Evolutionary conservation across 2,797 vertebrate genomes (phyloP), one percentile per base, ranked within the genome.

Genomic region (Siniperca undulata): DNA sequence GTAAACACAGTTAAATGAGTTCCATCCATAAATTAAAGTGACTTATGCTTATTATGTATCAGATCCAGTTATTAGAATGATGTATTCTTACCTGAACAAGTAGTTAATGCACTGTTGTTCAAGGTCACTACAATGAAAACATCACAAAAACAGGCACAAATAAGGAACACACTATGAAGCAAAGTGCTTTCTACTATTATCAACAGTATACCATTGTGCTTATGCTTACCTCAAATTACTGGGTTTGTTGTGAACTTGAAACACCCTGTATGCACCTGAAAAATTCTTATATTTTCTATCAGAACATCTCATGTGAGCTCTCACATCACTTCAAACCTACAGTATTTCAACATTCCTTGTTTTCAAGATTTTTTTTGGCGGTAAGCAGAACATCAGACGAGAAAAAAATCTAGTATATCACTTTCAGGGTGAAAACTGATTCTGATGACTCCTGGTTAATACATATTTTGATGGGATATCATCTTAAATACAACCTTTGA

Each of bases 41-140:
- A 58, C 1, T 12, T 40, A 2, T 60, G 11, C 22, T 24, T 55
- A n/a, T 17, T 22, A 50, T 22, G 38, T 46, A 48, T 56, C 36
- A 14, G 1, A 55, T 80, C 24, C 4, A 16, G 3, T 19, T 8
- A 40, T 60, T 17, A 8, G 1, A 34, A 24, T 7, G 0, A 19
- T 68, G 22, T 20, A 3, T 17, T 92, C 94, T 97, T 96, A 99
- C 98, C 98, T 99, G 96, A 97, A 97, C 85, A 97, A 36, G 88
- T 98, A 99, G 95, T 99, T 99, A 80, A 99, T 94, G 85, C 97
- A 98, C 86, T 99, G 98, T 87, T 98, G 97, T 82, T 99, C 98
- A 86, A 98, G 92, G 84, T 98, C 97, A 94, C 98, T 99, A 79
- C 55, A 87, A 85, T 22, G 17, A 62, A 70, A 83, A 36, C 2